Percentiles rank a stretch among this genome's conserved stretches.
These are phyloP conservation scores for Craseonycteris thonglongyai DNA, from an alignment of 2,113 vertebrate genomes.

Conservation along the genomic window DNA sequence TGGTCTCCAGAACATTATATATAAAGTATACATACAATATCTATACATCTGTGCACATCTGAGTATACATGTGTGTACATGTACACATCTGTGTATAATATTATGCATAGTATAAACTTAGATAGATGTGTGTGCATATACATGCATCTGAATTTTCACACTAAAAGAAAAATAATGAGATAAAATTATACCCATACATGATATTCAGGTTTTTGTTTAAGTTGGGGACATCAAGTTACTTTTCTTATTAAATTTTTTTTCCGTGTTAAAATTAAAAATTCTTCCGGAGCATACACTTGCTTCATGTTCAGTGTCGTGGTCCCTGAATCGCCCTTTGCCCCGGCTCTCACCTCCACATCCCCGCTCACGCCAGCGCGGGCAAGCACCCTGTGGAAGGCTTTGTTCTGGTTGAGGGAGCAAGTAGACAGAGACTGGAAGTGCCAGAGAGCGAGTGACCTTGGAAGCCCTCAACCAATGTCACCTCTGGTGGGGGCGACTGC, in stretches of 20 bases:
- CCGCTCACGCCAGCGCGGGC: fast-evolving
- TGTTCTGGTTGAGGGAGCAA: not conserved
- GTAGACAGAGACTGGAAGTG: not conserved
- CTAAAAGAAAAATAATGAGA: not conserved
- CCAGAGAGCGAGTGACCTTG: too few relatives aligned
- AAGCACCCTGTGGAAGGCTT: not conserved
- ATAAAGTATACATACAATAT: fast-evolving
- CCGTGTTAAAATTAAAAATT: not conserved
- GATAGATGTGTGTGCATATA: not conserved
- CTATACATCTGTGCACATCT: not conserved
- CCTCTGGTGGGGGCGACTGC: fast-evolving
- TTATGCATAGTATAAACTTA: too few relatives aligned
- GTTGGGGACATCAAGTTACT: not conserved
- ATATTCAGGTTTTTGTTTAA: not conserved
- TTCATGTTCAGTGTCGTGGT: not conserved
- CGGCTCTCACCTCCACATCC: too few relatives aligned
- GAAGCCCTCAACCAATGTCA: not conserved
- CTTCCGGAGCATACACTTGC: not conserved
- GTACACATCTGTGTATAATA: fast-evolving
- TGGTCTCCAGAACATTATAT: not conserved
- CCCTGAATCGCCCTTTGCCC: fast-evolving
- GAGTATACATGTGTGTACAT: fast-evolving
- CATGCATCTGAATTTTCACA: not conserved
- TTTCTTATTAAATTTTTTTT: not conserved
- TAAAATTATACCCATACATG: too few relatives aligned